Base-by-base conservation (phyloP, 2,113 vertebrate genomes). In the Sapayoa aenigma region DNA sequence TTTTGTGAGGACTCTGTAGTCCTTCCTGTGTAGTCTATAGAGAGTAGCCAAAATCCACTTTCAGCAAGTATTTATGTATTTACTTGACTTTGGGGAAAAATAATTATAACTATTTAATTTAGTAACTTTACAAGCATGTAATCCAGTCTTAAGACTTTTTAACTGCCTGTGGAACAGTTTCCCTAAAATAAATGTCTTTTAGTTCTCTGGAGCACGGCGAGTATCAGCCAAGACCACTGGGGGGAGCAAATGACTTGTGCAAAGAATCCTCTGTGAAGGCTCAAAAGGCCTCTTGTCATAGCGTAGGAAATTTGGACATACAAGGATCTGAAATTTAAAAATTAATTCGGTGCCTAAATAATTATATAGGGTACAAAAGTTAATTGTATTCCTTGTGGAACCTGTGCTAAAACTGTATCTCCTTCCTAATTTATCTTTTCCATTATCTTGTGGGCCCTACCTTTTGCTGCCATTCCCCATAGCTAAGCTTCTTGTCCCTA, bases 221-320 rank as follows among this genome's bases (percentile, higher is more conserved):
- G 14, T 30, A 46, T 41, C 68, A 28, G 4, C 10, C 7, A 22
- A 63, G 56, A 22, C 84, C 90, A 41, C 84, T 60, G 33, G 87
- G 84, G 89, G 93, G 86, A 73, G 93, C 72, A 58, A 62, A 4
- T 11, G 68, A 10, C 68, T n/a, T 14, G n/a, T 74, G 41, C 27
- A 68, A 84, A 72, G 5, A 6, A 9, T 3, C 35, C 35, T 78
- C 27, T 30, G 8, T 10, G 21, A 7, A 2, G 14, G 9, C 13
- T 30, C 9, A 1, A 9, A 50, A 69, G 21, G 7, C 17, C 6
- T 14, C 6, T 23, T 15, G 23, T 19, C 21, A 3, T 0, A 18
- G 53, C 4, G 1, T 9, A 30, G 19, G 30, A 22, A 60, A 56
- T 56, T 6, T 1, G 8, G 18, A 35, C 21, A 11, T 20, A 44